phyloP scores from a whole-genome alignment of 2,797 vertebrate species.

The Arnoldichthys spilopterus region DNA sequence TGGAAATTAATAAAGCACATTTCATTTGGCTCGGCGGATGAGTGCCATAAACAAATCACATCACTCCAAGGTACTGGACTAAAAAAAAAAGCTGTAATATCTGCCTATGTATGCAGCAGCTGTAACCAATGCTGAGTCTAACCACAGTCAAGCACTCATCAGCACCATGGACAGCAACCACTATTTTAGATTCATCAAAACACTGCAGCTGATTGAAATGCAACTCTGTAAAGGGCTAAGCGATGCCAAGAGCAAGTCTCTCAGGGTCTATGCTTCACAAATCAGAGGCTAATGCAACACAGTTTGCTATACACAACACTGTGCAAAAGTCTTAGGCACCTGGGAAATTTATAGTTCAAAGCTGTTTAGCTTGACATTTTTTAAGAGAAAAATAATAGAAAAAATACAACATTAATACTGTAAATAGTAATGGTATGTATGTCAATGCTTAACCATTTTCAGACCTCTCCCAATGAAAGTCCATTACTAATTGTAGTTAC shows the following conservation, averaged over 20 bases:
- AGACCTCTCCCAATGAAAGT: too few species aligned
- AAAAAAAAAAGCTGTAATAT: not conserved
- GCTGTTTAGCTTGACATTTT: too few species aligned
- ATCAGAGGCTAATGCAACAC: not conserved
- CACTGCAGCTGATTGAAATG: conserved; percentile 8
- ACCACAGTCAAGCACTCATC: conserved; percentile 10
- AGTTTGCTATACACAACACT: not conserved
- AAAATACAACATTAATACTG: too few species aligned
- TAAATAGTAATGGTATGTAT: too few species aligned
- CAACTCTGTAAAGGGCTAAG: not conserved
- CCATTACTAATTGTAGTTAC: too few species aligned
- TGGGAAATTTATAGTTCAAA: too few species aligned
- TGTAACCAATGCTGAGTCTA: not conserved
- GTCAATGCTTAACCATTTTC: too few species aligned
- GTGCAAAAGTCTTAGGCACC: too few species aligned
- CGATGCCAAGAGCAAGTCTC: conserved; percentile 1
- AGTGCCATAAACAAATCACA: not conserved
- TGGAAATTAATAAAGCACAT: conserved; percentile 4
- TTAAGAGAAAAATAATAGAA: too few species aligned
- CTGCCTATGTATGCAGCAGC: conserved; percentile 25
- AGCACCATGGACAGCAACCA: conserved; percentile 54
- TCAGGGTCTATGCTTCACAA: conserved; percentile 5
- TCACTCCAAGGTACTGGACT: not conserved
- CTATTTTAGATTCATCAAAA: conserved; percentile 3
- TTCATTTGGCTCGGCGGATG: conserved; percentile 1